A percentile compares a stretch with the other conserved stretches of the same genome.
Conservation (phyloP, 2,888 invertebrate genomes). For the Alsophila aescularia region DNA sequence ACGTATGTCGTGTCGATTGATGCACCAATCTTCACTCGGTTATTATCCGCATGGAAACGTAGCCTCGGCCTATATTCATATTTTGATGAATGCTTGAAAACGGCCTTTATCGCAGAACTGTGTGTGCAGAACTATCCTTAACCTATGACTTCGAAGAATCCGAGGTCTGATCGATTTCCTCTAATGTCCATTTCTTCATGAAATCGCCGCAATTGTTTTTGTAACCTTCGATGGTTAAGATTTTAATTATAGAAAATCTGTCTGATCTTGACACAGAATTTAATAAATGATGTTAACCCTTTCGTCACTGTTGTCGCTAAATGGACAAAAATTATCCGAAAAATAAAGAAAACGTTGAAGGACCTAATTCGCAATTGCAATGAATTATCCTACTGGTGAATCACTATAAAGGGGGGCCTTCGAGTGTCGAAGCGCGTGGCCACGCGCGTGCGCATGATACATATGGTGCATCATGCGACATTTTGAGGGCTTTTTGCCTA, state of each 20-base stretch:
- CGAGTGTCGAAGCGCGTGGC: no score
- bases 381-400: no score
- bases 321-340: no score
- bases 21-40: conserved; percentile 32
- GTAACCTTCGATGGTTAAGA: conserved; percentile 13
- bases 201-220: conserved; percentile 16
- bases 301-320: background rate
- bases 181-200: conserved; percentile 12
- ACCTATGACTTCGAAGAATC: conserved; percentile 20
- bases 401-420: no score
- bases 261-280: conserved; percentile 21
- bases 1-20: conserved; percentile 33
- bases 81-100: conserved; percentile 43
- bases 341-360: no score
- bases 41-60: conserved; percentile 44
- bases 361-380: no score
- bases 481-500: no score
- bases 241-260: conserved; percentile 17
- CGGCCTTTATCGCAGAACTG: conserved; percentile 24
- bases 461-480: no score
- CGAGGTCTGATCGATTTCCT: conserved; percentile 17
- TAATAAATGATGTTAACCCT: background rate
- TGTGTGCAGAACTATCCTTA: conserved; percentile 20
- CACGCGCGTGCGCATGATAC: no score
- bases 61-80: conserved; percentile 50